Conservation (phyloP, 2,888 invertebrate species). For the Drosophila yooni region DNA sequence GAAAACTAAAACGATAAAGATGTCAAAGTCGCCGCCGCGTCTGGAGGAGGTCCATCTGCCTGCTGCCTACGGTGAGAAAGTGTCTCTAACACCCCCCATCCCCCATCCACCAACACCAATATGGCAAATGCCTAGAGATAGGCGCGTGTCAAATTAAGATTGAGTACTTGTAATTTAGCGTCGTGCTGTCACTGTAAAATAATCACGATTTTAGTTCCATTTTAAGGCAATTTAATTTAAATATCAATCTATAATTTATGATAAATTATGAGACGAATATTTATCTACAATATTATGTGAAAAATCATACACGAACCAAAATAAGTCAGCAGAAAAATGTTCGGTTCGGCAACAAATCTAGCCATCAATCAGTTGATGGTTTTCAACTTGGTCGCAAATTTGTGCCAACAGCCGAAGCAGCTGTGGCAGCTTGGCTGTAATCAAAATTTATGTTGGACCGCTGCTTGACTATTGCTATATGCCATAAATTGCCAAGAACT, state of each 20-base stretch:
- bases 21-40: slow-evolving; percentile 29
- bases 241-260: not conserved
- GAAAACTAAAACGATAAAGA: slow-evolving; percentile 16
- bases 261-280: not conserved
- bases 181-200: not conserved
- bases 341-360: not conserved
- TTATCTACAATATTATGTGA: not conserved
- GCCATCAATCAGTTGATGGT: slow-evolving; percentile 76
- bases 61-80: slow-evolving; percentile 60
- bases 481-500: slow-evolving; percentile 65
- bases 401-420: slow-evolving; percentile 32
- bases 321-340: not conserved
- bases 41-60: slow-evolving; percentile 51
- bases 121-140: not conserved
- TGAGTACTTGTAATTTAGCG: too few relatives aligned
- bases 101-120: not conserved
- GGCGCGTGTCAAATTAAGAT: not conserved
- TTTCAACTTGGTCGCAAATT: slow-evolving; percentile 59
- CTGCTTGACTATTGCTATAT: slow-evolving; percentile 64
- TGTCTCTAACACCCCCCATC: slow-evolving; percentile 8
- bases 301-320: not conserved
- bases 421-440: slow-evolving; percentile 49
- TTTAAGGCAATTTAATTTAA: not conserved
- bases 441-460: slow-evolving; percentile 74
- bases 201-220: not conserved